phyloP scores from a whole-genome alignment of 2,888 invertebrate species.

The Drosophila demipolita region DNA sequence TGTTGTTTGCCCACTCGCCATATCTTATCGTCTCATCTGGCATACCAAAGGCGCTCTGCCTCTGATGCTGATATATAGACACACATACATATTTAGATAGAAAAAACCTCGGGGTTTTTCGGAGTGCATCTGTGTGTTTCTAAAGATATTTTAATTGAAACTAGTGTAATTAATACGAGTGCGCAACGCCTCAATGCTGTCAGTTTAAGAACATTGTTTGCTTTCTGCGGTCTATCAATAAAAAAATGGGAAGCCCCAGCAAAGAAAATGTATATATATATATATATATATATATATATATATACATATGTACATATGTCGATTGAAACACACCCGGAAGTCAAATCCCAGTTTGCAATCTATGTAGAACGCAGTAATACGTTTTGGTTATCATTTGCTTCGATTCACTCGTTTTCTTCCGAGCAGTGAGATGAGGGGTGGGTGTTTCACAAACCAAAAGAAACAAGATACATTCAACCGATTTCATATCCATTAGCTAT shows the following conservation, averaged over 20 bases:
- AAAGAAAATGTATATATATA: slow-evolving; percentile 43
- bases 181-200: slow-evolving; percentile 32
- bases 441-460: slow-evolving; percentile 40
- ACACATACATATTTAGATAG: background rate
- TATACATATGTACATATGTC: background rate
- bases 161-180: slow-evolving; percentile 73
- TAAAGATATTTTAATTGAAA: slow-evolving; percentile 68
- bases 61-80: slow-evolving; percentile 25
- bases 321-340: slow-evolving; percentile 70
- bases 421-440: slow-evolving; percentile 27
- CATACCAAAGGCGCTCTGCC: slow-evolving; percentile 56
- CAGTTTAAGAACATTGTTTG: slow-evolving; percentile 48
- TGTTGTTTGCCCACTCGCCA: slow-evolving; percentile 17
- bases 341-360: slow-evolving; percentile 36
- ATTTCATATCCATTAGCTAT: slow-evolving; percentile 68
- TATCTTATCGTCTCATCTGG: slow-evolving; percentile 76
- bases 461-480: slow-evolving; percentile 58
- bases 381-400: slow-evolving; percentile 35
- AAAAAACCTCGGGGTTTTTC: background rate
- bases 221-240: slow-evolving; percentile 68
- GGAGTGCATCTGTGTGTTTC: background rate
- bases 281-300: background rate
- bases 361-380: slow-evolving; percentile 42
- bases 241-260: slow-evolving; percentile 63
- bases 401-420: slow-evolving; percentile 17